phyloP scores from a whole-genome alignment of 2,113 vertebrate species.

The Dendrocopos noguchii region DNA sequence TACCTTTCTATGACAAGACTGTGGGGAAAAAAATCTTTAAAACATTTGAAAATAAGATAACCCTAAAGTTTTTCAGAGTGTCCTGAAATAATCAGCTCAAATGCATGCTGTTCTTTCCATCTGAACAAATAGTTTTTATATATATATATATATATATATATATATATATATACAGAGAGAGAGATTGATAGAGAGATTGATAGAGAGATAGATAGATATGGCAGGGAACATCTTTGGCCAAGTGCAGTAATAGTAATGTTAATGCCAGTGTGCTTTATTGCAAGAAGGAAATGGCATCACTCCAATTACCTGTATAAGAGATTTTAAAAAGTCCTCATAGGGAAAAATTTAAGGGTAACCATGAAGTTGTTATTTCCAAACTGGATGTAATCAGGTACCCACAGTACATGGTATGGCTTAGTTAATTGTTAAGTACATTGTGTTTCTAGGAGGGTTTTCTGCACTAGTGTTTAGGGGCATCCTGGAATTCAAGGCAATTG shows the following conservation, averaged over 20 bases:
- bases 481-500: constrained; percentile 54
- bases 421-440: background rate
- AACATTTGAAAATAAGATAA: background rate
- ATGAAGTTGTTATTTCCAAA: constrained; percentile 37
- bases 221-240: background rate
- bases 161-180: no score
- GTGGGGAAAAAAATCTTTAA: background rate
- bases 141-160: no score
- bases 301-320: background rate
- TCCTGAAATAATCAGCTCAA: background rate
- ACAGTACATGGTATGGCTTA: background rate
- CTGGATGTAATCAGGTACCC: background rate
- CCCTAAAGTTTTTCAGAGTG: background rate
- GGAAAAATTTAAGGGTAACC: background rate
- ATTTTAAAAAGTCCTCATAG: background rate
- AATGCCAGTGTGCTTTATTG: background rate
- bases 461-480: constrained; percentile 10
- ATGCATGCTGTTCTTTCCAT: background rate
- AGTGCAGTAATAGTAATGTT: background rate
- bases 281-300: background rate
- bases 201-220: no score
- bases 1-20: background rate
- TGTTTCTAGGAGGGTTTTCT: constrained; percentile 26
- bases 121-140: background rate
- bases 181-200: no score